A percentile compares a stretch with the other conserved stretches of the same genome.
Conservation (phyloP, 2,113 vertebrate species). For the Zapornia atra region DNA sequence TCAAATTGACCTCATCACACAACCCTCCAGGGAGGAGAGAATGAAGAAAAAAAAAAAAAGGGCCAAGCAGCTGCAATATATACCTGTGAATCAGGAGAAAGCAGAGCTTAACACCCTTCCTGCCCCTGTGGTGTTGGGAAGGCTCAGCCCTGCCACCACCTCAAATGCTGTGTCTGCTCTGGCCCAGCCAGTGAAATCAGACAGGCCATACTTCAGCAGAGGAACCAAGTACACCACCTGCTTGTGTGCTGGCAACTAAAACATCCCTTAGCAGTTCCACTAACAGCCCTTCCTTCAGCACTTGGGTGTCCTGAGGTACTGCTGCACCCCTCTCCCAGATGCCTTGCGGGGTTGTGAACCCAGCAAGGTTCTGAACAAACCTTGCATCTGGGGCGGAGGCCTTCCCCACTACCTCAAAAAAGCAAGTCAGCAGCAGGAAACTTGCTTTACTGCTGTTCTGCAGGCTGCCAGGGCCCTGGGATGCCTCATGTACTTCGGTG, state of each 20-base stretch:
- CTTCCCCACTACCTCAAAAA: background rate
- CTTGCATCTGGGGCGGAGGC: background rate
- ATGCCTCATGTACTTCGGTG: background rate
- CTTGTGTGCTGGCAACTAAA: background rate
- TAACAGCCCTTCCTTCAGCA: no score
- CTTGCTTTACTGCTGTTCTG: background rate
- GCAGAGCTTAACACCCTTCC: background rate
- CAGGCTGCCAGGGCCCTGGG: background rate
- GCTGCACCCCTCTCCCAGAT: background rate
- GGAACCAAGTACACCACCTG: background rate
- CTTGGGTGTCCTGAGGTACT: background rate
- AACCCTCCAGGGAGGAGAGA: constrained; percentile 2
- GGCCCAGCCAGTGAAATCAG: background rate
- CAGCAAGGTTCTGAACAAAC: background rate
- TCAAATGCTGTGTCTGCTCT: background rate
- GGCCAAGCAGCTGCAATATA: background rate
- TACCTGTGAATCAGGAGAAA: background rate
- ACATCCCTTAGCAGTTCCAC: background rate
- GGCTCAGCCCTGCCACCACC: background rate
- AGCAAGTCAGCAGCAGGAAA: background rate
- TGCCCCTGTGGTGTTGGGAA: accelerated
- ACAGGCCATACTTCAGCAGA: accelerated
- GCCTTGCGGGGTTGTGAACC: background rate
- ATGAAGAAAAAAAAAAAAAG: background rate
- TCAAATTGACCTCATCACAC: constrained; percentile 47